phyloP scores from a whole-genome alignment of 2,888 invertebrate genomes.

The Deilephila porcellus region DNA sequence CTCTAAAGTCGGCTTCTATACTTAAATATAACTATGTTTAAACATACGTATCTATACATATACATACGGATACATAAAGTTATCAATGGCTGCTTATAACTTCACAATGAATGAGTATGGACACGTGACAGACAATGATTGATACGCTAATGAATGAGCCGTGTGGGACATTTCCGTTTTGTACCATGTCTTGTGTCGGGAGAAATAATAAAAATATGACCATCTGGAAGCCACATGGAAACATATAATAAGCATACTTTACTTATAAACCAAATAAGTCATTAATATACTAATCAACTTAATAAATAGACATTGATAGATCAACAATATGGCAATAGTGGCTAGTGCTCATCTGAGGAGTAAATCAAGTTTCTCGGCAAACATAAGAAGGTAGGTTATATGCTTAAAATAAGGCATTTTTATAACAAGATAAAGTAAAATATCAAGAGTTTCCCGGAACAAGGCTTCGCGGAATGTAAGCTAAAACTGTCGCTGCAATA shows the following conservation, averaged over 20 bases:
- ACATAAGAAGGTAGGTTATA: background rate
- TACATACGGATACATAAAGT: background rate
- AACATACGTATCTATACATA: background rate
- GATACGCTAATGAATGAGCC: conserved; percentile 1
- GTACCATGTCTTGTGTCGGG: background rate
- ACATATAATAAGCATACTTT: background rate
- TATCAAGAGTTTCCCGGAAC: background rate
- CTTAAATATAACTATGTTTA: conserved; percentile 3
- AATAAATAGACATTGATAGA: background rate
- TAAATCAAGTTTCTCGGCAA: too few relatives aligned
- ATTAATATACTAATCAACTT: background rate
- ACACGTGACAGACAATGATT: background rate
- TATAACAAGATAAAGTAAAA: background rate
- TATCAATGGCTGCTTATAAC: background rate
- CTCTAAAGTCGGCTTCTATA: background rate
- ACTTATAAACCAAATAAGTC: too few relatives aligned
- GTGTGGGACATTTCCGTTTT: background rate
- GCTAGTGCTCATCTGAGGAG: too few relatives aligned
- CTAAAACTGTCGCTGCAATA: background rate
- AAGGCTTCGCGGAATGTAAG: background rate
- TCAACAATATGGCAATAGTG: too few relatives aligned
- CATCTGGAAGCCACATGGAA: background rate
- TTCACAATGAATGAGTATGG: conserved; percentile 3
- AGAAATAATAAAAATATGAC: background rate
- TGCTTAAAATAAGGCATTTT: background rate